phyloP scores from a whole-genome alignment of 2,888 invertebrate genomes.

The Nipponacmea schrenckii region DNA sequence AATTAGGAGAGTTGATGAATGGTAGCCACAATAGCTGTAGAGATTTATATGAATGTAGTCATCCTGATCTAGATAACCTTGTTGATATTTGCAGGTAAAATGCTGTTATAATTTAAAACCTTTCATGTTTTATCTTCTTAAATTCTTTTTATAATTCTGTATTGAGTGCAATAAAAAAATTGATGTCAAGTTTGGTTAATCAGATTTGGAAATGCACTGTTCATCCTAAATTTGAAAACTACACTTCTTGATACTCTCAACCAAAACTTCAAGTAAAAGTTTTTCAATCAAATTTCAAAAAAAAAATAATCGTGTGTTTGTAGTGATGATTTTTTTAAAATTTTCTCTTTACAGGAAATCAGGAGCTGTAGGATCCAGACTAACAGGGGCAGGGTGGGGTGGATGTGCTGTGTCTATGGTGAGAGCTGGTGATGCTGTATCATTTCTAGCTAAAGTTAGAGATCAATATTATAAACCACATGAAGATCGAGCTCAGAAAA shows the following conservation, averaged over 20 bases:
- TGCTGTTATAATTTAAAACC: not conserved
- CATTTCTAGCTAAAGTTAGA: constrained; percentile 78
- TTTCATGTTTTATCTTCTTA: not conserved
- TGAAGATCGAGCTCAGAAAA: constrained; percentile 70
- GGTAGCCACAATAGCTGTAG: constrained; percentile 88
- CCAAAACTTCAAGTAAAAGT: not conserved
- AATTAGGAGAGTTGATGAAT: constrained; percentile 84
- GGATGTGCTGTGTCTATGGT: constrained; percentile 93
- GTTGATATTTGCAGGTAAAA: constrained; percentile 77
- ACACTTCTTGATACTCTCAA: too few species aligned
- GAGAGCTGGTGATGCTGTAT: constrained; percentile 72
- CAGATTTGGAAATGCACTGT: too few species aligned
- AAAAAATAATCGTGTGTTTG: too few species aligned
- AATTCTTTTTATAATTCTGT: not conserved
- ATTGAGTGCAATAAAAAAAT: not conserved
- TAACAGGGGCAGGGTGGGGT: constrained; percentile 99
- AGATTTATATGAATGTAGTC: constrained; percentile 91
- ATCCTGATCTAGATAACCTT: constrained; percentile 84
- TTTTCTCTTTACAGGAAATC: constrained; percentile 54
- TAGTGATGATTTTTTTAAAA: too few species aligned
- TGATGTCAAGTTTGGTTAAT: not conserved
- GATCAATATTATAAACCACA: constrained; percentile 77
- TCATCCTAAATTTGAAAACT: too few species aligned
- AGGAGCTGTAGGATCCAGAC: constrained; percentile 83
- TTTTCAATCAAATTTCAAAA: too few species aligned